Evolutionary conservation across 2,888 invertebrate species (phyloP).

Genomic region (Frankliniella intonsa): DNA sequence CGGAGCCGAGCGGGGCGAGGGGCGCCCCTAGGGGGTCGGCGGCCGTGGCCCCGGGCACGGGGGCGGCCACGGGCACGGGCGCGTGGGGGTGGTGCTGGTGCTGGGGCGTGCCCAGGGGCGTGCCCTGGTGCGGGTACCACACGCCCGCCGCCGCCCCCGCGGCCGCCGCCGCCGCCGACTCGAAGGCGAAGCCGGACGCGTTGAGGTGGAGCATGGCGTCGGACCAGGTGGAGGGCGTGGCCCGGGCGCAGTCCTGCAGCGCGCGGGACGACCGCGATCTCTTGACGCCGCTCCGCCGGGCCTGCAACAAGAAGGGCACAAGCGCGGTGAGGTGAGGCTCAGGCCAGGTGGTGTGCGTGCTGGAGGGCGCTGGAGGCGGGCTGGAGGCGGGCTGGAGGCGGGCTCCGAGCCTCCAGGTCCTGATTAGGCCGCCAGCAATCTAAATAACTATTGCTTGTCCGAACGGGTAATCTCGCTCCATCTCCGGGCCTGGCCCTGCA

Average conservation of each 20-base stretch:
- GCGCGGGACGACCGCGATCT: background rate
- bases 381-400: background rate
- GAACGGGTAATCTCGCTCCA: conserved; percentile 11
- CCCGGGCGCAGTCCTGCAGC: conserved; percentile 9
- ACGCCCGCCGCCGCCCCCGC: background rate
- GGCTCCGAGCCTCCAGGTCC: background rate
- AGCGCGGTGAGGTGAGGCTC: background rate
- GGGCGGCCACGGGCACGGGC: background rate
- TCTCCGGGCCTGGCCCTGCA: background rate
- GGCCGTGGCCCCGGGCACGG: conserved; percentile 13
- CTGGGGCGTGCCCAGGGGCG: background rate
- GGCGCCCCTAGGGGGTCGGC: conserved; percentile 13
- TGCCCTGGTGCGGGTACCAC: background rate
- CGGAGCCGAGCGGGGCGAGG: background rate
- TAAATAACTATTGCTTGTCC: conserved; percentile 22
- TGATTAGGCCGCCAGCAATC: background rate
- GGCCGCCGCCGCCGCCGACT: conserved; percentile 9
- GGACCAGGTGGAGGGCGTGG: background rate
- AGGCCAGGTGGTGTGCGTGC: background rate
- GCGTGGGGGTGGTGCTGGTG: background rate
- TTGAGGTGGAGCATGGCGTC: conserved; percentile 15
- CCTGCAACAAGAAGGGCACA: background rate
- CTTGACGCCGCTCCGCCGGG: background rate
- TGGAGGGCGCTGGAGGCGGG: background rate
- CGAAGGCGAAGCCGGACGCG: conserved; percentile 6